phyloP scores from a whole-genome alignment of 2,888 invertebrate species.

The Hyalella azteca region DNA sequence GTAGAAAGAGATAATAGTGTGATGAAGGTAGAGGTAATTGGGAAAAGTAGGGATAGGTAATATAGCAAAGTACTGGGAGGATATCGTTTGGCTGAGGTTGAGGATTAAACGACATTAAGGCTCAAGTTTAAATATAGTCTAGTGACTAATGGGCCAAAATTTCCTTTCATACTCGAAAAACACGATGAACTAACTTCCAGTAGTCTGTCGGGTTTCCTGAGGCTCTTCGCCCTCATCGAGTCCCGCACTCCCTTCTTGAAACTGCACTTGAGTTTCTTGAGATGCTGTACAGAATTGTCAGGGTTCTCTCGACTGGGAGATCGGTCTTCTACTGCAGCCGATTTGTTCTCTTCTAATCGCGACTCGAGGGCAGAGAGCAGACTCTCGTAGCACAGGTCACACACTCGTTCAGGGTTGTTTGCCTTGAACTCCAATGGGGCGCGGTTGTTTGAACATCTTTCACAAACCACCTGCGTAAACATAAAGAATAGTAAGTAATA shows the following conservation, averaged over 20 bases:
- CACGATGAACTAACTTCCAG: conserved; percentile 48
- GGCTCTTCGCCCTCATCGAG: conserved; percentile 14
- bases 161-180: no score
- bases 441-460: conserved; percentile 69
- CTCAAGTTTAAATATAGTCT: no score
- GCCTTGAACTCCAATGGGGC: conserved; percentile 67
- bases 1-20: no score
- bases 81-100: no score
- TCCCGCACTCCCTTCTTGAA: conserved; percentile 50
- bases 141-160: no score
- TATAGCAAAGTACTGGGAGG: no score
- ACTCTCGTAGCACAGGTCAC: conserved; percentile 67
- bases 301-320: neutral
- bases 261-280: conserved; percentile 41
- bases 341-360: conserved; percentile 40
- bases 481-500: no score
- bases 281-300: neutral
- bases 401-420: conserved; percentile 66
- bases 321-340: neutral
- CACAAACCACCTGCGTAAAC: conserved; percentile 73
- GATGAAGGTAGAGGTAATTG: no score
- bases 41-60: no score
- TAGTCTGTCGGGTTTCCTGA: conserved; percentile 51
- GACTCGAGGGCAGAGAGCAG: conserved; percentile 60
- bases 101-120: no score